A percentile compares a stretch with the other conserved stretches of the same genome.
Evolutionary conservation across 2,797 vertebrate genomes (phyloP).

Genomic region (Cephalopachus bancanus): DNA sequence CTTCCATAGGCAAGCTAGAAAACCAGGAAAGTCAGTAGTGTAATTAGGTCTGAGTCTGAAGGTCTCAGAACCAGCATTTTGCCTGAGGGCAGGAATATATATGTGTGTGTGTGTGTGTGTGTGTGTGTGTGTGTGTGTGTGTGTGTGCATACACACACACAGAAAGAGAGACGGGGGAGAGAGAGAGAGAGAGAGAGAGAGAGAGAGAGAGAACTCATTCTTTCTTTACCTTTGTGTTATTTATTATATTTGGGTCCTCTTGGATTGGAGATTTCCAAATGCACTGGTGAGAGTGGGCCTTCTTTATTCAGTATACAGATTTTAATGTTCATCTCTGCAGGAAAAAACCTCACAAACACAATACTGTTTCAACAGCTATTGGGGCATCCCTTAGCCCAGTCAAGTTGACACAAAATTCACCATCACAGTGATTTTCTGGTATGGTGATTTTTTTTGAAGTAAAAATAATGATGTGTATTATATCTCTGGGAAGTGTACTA

Average conservation of each 20-base stretch:
- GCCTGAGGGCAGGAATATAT: neutral
- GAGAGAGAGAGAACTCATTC: neutral
- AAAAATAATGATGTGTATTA: neutral
- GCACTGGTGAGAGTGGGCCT: neutral
- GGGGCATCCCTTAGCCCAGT: neutral
- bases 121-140: too few species aligned
- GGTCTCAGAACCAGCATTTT: neutral
- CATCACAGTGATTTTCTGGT: neutral
- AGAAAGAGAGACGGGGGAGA: too few species aligned
- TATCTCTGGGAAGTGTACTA: neutral
- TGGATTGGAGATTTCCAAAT: neutral
- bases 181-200: neutral
- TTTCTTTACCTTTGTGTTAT: neutral
- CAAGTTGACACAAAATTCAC: neutral
- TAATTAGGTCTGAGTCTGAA: neutral
- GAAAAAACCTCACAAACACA: neutral
- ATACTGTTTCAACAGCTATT: neutral
- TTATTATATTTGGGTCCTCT: neutral
- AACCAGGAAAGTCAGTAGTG: neutral
- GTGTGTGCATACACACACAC: too few species aligned
- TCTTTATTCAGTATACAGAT: neutral
- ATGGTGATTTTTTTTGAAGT: neutral
- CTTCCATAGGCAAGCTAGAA: neutral
- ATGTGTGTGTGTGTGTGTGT: too few species aligned
- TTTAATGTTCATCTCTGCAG: neutral